Conservation (phyloP, 2,888 invertebrate genomes). For the Tupiocoris notatus region DNA sequence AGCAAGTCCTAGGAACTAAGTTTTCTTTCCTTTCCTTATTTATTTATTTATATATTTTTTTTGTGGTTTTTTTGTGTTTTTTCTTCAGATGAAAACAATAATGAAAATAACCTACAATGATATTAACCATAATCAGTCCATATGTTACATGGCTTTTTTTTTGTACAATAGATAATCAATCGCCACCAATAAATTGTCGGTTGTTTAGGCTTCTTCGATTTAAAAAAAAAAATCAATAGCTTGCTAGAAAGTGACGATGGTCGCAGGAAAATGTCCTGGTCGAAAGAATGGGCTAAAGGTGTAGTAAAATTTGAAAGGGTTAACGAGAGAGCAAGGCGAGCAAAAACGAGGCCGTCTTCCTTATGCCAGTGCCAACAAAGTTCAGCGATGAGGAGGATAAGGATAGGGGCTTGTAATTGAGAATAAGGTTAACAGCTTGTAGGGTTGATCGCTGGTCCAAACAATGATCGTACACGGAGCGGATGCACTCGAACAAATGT, state of each 20-base stretch:
- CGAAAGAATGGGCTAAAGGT: not conserved
- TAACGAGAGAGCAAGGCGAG: not conserved
- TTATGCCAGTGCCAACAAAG: not conserved
- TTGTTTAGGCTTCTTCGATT: not conserved
- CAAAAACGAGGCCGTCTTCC: not conserved
- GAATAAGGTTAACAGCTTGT: not conserved
- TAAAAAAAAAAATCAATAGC: not conserved
- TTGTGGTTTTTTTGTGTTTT: not conserved
- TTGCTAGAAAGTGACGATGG: not conserved
- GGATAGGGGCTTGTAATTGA: not conserved
- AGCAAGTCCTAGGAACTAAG: constrained; percentile 39
- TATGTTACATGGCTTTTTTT: constrained; percentile 32
- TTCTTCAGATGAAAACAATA: not conserved
- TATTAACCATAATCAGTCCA: constrained; percentile 36
- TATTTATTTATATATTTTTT: too few species aligned
- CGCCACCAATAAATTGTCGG: constrained; percentile 15
- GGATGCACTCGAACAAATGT: not conserved
- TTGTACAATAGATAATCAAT: constrained; percentile 17
- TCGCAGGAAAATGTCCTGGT: not conserved
- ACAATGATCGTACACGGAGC: not conserved
- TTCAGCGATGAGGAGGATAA: not conserved
- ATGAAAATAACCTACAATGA: constrained; percentile 35
- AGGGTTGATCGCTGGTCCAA: not conserved
- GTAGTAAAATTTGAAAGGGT: not conserved
- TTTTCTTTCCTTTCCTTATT: constrained; percentile 1